A percentile compares a stretch with the other conserved stretches of the same genome.
phyloP scores from a whole-genome alignment of 64 coral and sea anemone genomes.

The Montipora sp. region DNA sequence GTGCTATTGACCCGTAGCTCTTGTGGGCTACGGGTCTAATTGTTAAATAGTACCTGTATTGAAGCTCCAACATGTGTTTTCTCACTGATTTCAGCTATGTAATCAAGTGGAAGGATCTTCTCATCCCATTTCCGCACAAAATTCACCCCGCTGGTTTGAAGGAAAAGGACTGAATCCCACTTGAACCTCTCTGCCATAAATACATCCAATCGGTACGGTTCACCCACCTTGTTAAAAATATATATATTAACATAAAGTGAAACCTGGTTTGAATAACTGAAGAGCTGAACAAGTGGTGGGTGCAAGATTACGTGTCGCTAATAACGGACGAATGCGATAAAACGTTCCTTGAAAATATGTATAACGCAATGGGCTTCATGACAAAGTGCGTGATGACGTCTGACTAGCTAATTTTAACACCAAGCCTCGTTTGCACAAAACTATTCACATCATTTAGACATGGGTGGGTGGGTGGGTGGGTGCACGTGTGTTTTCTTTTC shows the following conservation, averaged over 20 bases:
- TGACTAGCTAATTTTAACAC: no score
- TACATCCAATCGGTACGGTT: slow-evolving; percentile 81
- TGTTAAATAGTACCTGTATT: slow-evolving; percentile 46
- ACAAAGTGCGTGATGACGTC: no score
- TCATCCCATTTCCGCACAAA: slow-evolving; percentile 71
- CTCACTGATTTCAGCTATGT: slow-evolving; percentile 79
- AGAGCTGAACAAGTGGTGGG: no score
- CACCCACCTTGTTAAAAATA: slow-evolving; percentile 63
- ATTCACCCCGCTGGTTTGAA: slow-evolving; percentile 86
- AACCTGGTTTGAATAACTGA: neutral
- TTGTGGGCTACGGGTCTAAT: no score
- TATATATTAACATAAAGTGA: neutral
- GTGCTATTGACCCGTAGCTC: neutral
- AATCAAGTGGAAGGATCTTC: slow-evolving; percentile 60
- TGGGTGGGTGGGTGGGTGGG: no score
- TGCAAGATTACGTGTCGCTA: no score
- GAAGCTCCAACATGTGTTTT: slow-evolving; percentile 57
- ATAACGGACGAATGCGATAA: no score
- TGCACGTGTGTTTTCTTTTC: no score
- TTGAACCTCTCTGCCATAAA: slow-evolving; percentile 89
- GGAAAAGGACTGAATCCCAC: slow-evolving; percentile 81
- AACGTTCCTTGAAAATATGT: no score
- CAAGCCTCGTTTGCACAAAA: no score
- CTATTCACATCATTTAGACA: no score
- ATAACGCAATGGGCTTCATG: no score